Percentiles rank a stretch among this genome's conserved stretches.
phyloP scores from a whole-genome alignment of 2,888 invertebrate genomes.

The Hirtodrosophila duncani region DNA sequence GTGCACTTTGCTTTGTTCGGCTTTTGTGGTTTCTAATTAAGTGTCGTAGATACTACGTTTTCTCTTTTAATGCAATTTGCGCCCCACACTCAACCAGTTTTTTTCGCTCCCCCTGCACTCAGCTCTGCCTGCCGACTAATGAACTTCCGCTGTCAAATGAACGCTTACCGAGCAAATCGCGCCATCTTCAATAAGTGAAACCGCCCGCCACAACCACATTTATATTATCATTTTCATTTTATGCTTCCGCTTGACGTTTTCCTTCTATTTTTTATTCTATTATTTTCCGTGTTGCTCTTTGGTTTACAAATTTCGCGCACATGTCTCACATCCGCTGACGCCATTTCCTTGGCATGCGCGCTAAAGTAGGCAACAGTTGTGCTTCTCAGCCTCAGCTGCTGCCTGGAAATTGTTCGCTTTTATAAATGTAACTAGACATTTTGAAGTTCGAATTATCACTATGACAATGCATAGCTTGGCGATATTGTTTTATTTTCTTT shows the following conservation, averaged over 20 bases:
- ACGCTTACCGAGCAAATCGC: constrained; percentile 64
- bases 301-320: constrained; percentile 44
- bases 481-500: too few species aligned
- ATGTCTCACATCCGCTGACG: constrained; percentile 59
- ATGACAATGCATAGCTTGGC: too few species aligned
- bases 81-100: constrained; percentile 2
- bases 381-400: constrained; percentile 7
- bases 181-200: constrained; percentile 60
- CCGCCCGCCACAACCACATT: constrained; percentile 52
- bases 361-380: constrained; percentile 53
- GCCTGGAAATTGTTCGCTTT: constrained; percentile 59
- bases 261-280: constrained; percentile 8
- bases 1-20: constrained; percentile 16
- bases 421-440: too few species aligned
- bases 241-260: constrained; percentile 39
- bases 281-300: constrained; percentile 15
- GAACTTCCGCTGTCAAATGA: constrained; percentile 62
- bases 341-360: constrained; percentile 40
- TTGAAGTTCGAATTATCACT: too few species aligned
- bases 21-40: constrained; percentile 51
- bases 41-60: constrained; percentile 36
- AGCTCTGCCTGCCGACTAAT: constrained; percentile 30
- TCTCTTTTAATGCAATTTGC: constrained; percentile 33
- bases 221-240: constrained; percentile 65
- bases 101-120: not conserved